A percentile compares a stretch with the other conserved stretches of the same genome.
Evolutionary conservation across 2,113 vertebrate species (phyloP).

Genomic region (Equus przewalskii): DNA sequence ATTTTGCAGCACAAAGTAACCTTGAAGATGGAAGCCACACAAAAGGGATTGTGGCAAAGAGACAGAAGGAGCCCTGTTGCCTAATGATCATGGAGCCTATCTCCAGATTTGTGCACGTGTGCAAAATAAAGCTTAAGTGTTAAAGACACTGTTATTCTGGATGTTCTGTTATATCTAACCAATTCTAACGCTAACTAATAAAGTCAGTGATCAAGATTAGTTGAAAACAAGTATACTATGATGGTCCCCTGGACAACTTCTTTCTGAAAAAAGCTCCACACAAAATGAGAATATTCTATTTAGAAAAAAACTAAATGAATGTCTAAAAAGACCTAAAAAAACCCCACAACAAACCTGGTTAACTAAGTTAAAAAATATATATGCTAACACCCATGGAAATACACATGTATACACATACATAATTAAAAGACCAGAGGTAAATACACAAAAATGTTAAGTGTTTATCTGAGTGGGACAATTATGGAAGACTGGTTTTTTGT

Average conservation of each 20-base stretch:
- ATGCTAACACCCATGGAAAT: background rate
- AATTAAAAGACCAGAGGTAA: constrained; percentile 42
- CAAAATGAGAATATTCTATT: constrained; percentile 63
- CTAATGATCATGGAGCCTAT: background rate
- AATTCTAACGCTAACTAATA: constrained; percentile 35
- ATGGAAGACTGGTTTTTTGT: background rate
- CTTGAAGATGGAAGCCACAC: background rate
- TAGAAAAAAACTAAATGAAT: background rate
- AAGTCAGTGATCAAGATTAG: constrained; percentile 61
- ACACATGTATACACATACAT: constrained; percentile 30
- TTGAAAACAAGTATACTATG: constrained; percentile 38
- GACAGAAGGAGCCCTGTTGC: background rate
- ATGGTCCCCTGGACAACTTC: constrained; percentile 36
- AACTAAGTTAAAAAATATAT: constrained; percentile 55
- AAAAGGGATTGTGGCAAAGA: background rate
- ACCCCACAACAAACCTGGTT: background rate
- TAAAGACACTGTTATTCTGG: constrained; percentile 38
- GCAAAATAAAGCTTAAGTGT: background rate
- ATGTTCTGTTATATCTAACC: constrained; percentile 14
- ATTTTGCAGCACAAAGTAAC: background rate
- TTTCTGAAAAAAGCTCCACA: constrained; percentile 61
- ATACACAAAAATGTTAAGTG: constrained; percentile 53
- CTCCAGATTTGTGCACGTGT: background rate
- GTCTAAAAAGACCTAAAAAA: background rate
- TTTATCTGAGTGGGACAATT: constrained; percentile 40